phyloP scores from a whole-genome alignment of 2,888 invertebrate species.

The Lochmaea capreae region DNA sequence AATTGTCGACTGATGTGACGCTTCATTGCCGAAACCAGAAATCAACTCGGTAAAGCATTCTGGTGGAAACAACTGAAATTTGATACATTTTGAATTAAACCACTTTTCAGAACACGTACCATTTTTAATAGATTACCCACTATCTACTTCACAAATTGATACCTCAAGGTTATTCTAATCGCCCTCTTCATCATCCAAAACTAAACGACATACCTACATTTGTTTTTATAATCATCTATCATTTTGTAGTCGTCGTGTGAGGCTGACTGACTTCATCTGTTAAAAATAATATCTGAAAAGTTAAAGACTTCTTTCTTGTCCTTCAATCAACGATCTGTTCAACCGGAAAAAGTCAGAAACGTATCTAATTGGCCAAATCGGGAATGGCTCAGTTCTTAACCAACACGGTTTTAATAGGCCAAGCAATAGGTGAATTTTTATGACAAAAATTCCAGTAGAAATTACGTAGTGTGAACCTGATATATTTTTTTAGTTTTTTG shows the following conservation, averaged over 20 bases:
- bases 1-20: too few relatives aligned
- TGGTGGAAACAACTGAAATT: too few relatives aligned
- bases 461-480: too few relatives aligned
- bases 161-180: neutral
- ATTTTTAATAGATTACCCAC: too few relatives aligned
- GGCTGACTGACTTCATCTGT: constrained; percentile 15
- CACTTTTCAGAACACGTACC: too few relatives aligned
- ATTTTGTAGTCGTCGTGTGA: constrained; percentile 12
- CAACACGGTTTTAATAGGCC: neutral
- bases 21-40: too few relatives aligned
- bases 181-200: neutral
- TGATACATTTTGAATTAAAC: too few relatives aligned
- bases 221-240: neutral
- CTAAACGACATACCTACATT: neutral
- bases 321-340: constrained; percentile 12
- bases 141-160: too few relatives aligned
- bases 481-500: too few relatives aligned
- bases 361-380: constrained; percentile 14
- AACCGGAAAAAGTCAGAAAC: constrained; percentile 17
- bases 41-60: too few relatives aligned
- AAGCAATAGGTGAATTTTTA: too few relatives aligned
- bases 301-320: constrained; percentile 12
- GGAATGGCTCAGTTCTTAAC: constrained; percentile 9
- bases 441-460: too few relatives aligned
- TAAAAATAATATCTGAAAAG: constrained; percentile 18